A percentile compares a stretch with the other conserved stretches of the same genome.
phyloP scores from a whole-genome alignment of 2,888 invertebrate species.

The Sussaba pulchella region DNA sequence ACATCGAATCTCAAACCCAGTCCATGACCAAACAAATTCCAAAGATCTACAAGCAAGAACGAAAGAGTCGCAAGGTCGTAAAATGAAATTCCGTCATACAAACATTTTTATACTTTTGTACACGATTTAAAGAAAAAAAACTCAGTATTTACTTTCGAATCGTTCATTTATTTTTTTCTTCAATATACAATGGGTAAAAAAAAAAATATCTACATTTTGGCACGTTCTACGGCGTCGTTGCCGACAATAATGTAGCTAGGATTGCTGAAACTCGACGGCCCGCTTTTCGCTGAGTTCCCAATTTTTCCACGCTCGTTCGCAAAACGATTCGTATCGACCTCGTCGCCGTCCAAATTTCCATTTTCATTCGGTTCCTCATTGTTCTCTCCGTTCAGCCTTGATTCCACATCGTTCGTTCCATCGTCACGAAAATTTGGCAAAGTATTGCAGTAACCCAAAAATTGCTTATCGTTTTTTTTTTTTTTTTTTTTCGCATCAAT shows the following conservation, averaged over 20 bases:
- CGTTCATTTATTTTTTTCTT: too few species aligned
- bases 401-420: neutral
- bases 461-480: constrained; percentile 70
- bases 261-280: constrained; percentile 82
- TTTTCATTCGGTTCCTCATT: constrained; percentile 32
- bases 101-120: constrained; percentile 21
- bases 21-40: neutral
- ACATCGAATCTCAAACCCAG: neutral
- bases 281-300: constrained; percentile 76
- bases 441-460: constrained; percentile 80
- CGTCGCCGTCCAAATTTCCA: constrained; percentile 41
- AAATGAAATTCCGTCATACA: neutral
- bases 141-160: neutral
- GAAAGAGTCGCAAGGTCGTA: neutral
- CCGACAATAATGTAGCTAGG: constrained; percentile 82
- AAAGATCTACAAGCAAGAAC: neutral
- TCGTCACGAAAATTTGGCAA: constrained; percentile 72
- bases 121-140: too few species aligned
- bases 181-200: neutral
- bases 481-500: constrained; percentile 40
- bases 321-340: constrained; percentile 85
- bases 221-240: constrained; percentile 50
- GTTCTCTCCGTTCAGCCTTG: neutral
- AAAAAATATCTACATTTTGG: constrained; percentile 27
- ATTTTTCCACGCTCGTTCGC: constrained; percentile 85